Conservation (phyloP, 2,113 vertebrate species). For the Phalacrocorax pelagicus region DNA sequence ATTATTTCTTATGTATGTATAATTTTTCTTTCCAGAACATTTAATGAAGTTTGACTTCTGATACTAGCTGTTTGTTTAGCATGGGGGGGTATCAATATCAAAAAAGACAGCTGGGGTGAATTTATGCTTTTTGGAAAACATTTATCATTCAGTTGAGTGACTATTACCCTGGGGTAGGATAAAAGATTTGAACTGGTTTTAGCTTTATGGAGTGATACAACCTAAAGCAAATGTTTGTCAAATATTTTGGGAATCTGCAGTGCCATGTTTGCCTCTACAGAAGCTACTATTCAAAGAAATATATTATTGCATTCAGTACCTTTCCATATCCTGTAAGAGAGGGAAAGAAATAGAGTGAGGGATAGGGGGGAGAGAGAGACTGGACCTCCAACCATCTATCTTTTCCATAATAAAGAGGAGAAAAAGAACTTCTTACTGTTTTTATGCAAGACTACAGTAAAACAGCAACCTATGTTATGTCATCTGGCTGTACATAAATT, state of each 20-base stretch:
- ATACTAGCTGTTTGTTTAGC: not conserved
- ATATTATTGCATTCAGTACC: not conserved
- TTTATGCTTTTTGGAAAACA: not conserved
- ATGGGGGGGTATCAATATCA: not conserved
- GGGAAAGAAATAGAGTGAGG: no score
- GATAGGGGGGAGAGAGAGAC: not conserved
- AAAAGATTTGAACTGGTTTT: not conserved
- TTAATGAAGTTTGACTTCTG: not conserved
- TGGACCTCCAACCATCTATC: not conserved
- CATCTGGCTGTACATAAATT: constrained; percentile 11
- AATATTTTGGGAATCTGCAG: not conserved
- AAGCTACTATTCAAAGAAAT: not conserved
- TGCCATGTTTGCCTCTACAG: not conserved
- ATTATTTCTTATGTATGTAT: not conserved
- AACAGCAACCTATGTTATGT: not conserved
- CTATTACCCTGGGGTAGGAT: not conserved
- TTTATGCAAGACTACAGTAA: not conserved
- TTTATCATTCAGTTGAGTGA: not conserved
- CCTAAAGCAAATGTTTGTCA: not conserved
- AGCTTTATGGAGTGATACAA: not conserved
- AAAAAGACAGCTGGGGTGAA: not conserved
- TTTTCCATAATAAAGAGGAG: not conserved
- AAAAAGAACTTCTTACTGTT: not conserved
- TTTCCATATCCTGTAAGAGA: not conserved
- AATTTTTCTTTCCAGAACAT: not conserved